phyloP scores from a whole-genome alignment of 2,888 invertebrate species.

The Nematopogon swammerdamellus region DNA sequence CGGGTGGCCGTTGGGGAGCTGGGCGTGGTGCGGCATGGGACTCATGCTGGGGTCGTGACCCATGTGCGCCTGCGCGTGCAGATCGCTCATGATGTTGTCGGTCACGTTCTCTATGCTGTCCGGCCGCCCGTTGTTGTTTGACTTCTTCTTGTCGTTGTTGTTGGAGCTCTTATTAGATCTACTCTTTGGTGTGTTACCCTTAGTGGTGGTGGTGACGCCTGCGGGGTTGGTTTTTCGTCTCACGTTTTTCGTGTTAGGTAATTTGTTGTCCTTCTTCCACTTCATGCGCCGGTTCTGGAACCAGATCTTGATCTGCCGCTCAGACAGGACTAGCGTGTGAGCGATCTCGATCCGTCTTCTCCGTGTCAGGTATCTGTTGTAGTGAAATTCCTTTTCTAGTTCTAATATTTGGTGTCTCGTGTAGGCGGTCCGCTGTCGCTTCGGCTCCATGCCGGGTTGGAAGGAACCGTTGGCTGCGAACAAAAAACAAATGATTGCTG shows the following conservation, averaged over 20 bases:
- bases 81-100: slow-evolving; percentile 57
- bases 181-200: slow-evolving; percentile 63
- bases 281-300: slow-evolving; percentile 82
- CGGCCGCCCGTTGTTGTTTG: slow-evolving; percentile 52
- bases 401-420: slow-evolving; percentile 97
- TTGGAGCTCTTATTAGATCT: slow-evolving; percentile 59
- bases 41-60: slow-evolving; percentile 47
- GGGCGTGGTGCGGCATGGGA: slow-evolving; percentile 46
- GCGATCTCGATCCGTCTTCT: slow-evolving; percentile 96
- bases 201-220: slow-evolving; percentile 61
- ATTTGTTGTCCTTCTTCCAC: slow-evolving; percentile 71
- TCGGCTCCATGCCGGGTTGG: slow-evolving; percentile 93
- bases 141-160: slow-evolving; percentile 54
- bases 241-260: slow-evolving; percentile 78
- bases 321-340: slow-evolving; percentile 90
- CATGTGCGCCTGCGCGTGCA: slow-evolving; percentile 56
- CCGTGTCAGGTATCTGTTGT: slow-evolving; percentile 93
- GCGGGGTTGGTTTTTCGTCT: slow-evolving; percentile 75
- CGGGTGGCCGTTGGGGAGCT: slow-evolving; percentile 51
- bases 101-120: slow-evolving; percentile 66
- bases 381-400: slow-evolving; percentile 97
- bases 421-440: slow-evolving; percentile 95
- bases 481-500: slow-evolving; percentile 23
- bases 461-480: slow-evolving; percentile 81
- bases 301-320: slow-evolving; percentile 79